Conservation (phyloP, 53 echinoderm and acorn worm species). For the Luidia sarsii region DNA sequence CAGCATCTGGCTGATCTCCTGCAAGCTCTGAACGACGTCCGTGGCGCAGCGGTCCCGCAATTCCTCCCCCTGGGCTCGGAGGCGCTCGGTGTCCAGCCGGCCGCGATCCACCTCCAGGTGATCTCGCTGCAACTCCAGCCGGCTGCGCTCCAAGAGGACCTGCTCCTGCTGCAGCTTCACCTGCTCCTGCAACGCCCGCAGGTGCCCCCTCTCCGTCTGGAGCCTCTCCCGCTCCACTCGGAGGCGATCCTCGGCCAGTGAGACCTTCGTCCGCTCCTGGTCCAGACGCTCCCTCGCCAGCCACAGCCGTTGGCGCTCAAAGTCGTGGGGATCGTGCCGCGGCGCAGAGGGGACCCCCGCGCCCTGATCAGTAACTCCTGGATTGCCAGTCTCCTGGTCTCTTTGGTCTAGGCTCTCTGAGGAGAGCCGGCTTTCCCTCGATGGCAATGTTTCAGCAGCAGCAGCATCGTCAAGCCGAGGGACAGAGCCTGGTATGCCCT, state of each 20-base stretch:
- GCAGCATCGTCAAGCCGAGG: neutral
- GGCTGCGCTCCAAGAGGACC: neutral
- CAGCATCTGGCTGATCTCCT: slow-evolving; percentile 34
- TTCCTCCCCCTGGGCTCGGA: neutral
- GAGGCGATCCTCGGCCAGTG: slow-evolving; percentile 16
- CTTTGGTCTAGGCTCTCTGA: neutral
- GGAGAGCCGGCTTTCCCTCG: neutral
- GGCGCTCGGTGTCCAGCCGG: slow-evolving; percentile 7
- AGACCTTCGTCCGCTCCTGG: slow-evolving; percentile 5
- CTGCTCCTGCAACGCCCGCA: slow-evolving; percentile 15
- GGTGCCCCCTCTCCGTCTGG: neutral
- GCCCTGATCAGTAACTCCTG: no score
- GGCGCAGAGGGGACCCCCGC: no score
- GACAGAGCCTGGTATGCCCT: no score
- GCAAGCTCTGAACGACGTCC: slow-evolving; percentile 23
- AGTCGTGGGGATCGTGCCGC: neutral
- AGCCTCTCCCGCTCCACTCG: slow-evolving; percentile 14
- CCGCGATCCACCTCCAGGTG: slow-evolving; percentile 24
- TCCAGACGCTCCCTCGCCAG: slow-evolving; percentile 25
- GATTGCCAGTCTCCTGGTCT: neutral
- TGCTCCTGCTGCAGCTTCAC: slow-evolving; percentile 40
- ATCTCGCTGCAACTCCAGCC: slow-evolving; percentile 9
- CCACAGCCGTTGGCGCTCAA: slow-evolving; percentile 6
- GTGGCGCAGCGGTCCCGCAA: slow-evolving; percentile 6
- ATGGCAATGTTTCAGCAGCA: neutral